Evolutionary conservation across 2,113 vertebrate species (phyloP).

Genomic region (Carettochelys insculpta): DNA sequence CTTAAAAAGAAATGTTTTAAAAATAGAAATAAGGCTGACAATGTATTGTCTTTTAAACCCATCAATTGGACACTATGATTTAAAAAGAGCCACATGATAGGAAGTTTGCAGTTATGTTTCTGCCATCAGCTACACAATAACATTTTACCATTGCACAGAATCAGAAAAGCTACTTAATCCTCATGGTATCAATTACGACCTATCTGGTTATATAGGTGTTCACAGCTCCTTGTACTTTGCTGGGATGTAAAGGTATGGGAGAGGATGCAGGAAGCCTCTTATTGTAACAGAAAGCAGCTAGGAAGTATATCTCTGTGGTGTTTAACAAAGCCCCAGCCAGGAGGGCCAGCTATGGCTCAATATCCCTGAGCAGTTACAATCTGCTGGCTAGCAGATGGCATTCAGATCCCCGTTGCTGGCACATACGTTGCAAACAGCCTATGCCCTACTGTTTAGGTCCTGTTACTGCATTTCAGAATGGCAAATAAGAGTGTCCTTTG

Average conservation of each 20-base stretch:
- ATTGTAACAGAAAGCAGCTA: not conserved
- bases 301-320: not conserved
- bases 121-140: not conserved
- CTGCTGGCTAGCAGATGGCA: not conserved
- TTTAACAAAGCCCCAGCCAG: not conserved
- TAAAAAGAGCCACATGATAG: no score
- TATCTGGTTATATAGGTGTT: not conserved
- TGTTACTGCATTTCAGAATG: not conserved
- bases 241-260: not conserved
- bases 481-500: not conserved
- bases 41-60: not conserved
- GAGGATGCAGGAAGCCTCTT: not conserved
- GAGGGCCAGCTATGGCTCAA: not conserved
- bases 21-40: not conserved
- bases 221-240: not conserved
- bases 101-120: not conserved
- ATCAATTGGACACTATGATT: not conserved
- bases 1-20: no score
- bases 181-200: not conserved
- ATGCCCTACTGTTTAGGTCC: not conserved
- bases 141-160: not conserved
- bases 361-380: not conserved
- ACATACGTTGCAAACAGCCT: not conserved
- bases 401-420: not conserved
- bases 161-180: not conserved